phyloP scores from a whole-genome alignment of 2,113 vertebrate genomes.

The Trinectes maculatus region DNA sequence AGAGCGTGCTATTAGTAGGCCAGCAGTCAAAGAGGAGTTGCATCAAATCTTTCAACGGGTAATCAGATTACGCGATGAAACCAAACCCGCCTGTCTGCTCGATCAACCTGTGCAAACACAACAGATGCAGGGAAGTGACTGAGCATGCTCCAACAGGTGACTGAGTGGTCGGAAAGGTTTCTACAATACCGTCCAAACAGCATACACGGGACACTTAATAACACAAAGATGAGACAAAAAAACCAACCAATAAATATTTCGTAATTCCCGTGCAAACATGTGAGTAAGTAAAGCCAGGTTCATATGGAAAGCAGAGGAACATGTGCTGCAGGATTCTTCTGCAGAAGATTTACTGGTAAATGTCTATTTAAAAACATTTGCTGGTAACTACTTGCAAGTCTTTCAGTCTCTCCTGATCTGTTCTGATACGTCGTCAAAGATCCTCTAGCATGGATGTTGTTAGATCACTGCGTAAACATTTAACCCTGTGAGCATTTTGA shows the following conservation, averaged over 20 bases:
- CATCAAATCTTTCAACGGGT: constrained; percentile 54
- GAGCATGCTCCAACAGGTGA: constrained; percentile 57
- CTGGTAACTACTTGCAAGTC: neutral
- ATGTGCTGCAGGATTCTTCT: neutral
- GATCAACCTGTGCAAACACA: constrained; percentile 62
- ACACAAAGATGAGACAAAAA: neutral
- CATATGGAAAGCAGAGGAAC: neutral
- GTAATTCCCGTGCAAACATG: neutral
- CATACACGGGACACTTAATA: neutral
- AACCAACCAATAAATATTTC: neutral
- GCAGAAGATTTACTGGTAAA: neutral
- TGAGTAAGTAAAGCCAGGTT: neutral
- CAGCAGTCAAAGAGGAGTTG: constrained; percentile 19
- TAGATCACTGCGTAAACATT: neutral
- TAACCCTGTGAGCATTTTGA: neutral
- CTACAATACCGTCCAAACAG: constrained; percentile 1
- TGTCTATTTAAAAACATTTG: neutral
- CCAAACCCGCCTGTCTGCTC: constrained; percentile 47
- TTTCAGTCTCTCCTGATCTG: constrained; percentile 1
- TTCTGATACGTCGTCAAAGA: neutral
- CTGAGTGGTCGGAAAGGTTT: neutral
- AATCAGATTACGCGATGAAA: constrained; percentile 59
- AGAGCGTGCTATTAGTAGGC: constrained; percentile 28
- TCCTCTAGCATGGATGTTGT: neutral
- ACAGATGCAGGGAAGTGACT: constrained; percentile 49